Evolutionary conservation across 2,797 vertebrate genomes (phyloP), one percentile per base, ranked within the genome.

Genomic region (Gouania willdenowi): DNA sequence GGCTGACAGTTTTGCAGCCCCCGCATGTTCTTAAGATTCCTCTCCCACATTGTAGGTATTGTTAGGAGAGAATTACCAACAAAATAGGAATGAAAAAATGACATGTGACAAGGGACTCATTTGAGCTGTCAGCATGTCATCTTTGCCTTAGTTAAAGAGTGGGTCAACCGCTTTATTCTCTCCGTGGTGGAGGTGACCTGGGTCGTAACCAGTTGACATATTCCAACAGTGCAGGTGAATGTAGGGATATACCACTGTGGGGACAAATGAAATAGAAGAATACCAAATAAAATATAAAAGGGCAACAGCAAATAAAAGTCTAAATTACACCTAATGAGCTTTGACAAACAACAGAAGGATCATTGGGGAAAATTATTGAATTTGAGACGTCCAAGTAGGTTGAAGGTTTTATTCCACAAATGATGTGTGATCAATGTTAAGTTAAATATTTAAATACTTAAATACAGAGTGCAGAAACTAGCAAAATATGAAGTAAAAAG

Each of bases 111-210:
- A 78, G 80, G 38, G 62, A 74, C 69, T 83, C 71, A 86, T 82
- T 82, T 74, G 77, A 81, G 79, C 82, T 83, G 84, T 83, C 80
- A 83, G 82, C 64, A 49, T 79, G 76, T 83, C 77, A 83, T 84
- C 72, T 72, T 56, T 60, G 24, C 30, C 67, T 65, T 77, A 83
- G 81, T 83, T 71, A 83, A 78, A 67, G 45, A 50, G 71, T 42
- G 20, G 33, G 55, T 75, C 75, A 71, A 11, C 23, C 26, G 22
- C 56, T 62, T 41, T 62, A 69, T 69, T 61, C 45, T 50, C 44
- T 66, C 64, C 46, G 63, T 54, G 61, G 32, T 71, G 72, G 77
- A 69, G 74, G 69, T 78, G 77, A 82, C 83, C 77, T 23, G 37
- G 79, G 83, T 83, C 76, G 57, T 65, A 75, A 72, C 65, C 56